Evolutionary conservation across 1,140 invertebrate species (phyloP), one percentile per base, ranked within the genome.

Genomic region (Tetragnatha versicolor): DNA sequence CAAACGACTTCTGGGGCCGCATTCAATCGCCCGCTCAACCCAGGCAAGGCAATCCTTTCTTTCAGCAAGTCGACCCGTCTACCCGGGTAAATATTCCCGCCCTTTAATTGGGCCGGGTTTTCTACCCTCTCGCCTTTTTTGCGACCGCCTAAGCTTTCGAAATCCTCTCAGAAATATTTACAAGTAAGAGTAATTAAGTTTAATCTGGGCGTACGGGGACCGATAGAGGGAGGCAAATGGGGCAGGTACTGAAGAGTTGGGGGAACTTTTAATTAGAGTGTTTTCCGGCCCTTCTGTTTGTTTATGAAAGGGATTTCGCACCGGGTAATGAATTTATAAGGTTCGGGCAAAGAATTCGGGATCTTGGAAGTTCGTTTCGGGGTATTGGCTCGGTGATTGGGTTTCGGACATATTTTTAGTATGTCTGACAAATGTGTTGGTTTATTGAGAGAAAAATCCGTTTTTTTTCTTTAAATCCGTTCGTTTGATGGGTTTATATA

Each of bases 141-240:
- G 14, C 20, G 27, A 17, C 17, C 4, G 9, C n/a, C 25, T 58
- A 33, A 58, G 55, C 55, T 31, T 33, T 31, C 31, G 27, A 58
- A 58, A 58, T 58, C 55, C 55, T n/a, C 27, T 31, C 35, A 27
- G 55, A 58, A 58, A 58, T 33, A 58, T 58, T 58, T 58, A 58
- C 55, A 58, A 58, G 31, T 33, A 31, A 33, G 55, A 33, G 55
- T 58, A 58, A 58, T 58, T 58, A 58, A 58, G 55, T 58, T 58
- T 58, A 58, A 58, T 58, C 55, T 58, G 31, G 27, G 55, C 7
- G n/a, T n/a, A 31, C 17, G 35, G 20, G 4, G 22, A 10, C 49
- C 49, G 22, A n/a, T n/a, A n/a, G n/a, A n/a, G n/a, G 51, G 27
- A n/a, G 27, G 27, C 31, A 58, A 58, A 58, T n/a, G 17, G 17